Evolutionary conservation across 2,113 vertebrate genomes (phyloP), one percentile per base, ranked within the genome.

Genomic region (Porphyrio hochstetteri): DNA sequence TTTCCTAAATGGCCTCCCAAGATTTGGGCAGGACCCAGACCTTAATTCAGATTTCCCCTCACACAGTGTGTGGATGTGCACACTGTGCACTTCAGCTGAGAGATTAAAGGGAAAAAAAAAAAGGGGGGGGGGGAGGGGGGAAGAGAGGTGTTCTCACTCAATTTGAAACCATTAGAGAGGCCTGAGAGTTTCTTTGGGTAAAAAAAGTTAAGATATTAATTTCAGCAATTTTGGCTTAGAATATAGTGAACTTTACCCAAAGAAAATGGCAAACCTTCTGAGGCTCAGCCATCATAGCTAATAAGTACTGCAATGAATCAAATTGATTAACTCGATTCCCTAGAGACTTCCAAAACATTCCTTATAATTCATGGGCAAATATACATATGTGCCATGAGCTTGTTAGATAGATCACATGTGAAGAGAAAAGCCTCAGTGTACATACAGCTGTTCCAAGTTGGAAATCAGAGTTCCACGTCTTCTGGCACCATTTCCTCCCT

Each of bases 251-350:
- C 72, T 94, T 93, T 42, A 69, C 70, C 55, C 76, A 84, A 71
- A 92, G 92, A 82, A 96, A 90, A 91, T 67, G 68, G 85, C 76
- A 90, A 95, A 82, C 52, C 92, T 86, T 78, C 50, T 17, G 91
- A 86, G 91, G 91, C 87, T 57, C 60, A 92, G 91, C 81, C 94
- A 92, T 93, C 89, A 19, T 16, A 35, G 83, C 82, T 86, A 92
- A 35, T 82, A 93, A 96, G 72, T 33, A 40, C 46, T 55, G 79
- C 91, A 84, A 88, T 92, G 96, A 93, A 95, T 95, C 94, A 90
- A 64, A 92, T 25, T 67, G 91, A 96, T 94, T 84, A 96, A 90
- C 80, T 83, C 84, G 28, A 88, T 82, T 90, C 94, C 95, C 91
- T 42, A 27, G 0, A 63, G 95, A 79, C 76, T 48, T 55, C 83